Evolutionary conservation across 2,113 vertebrate species (phyloP).

Genomic region (Colistium nudipinnis): DNA sequence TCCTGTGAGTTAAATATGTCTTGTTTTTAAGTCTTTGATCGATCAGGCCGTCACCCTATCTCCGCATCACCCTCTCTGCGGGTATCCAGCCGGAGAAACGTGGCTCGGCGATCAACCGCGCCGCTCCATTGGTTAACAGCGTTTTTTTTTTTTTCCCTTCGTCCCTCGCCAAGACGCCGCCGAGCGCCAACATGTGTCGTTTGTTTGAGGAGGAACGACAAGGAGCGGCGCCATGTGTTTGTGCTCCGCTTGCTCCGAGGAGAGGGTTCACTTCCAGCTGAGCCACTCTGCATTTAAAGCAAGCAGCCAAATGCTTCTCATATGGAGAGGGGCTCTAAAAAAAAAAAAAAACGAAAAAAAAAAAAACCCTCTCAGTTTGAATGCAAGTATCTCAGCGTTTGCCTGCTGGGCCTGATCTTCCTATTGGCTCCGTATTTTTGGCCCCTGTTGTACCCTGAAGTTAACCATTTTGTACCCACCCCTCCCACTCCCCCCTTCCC

Average conservation of each 20-base stretch:
- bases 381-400: slow-evolving; percentile 47
- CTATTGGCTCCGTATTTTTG: slow-evolving; percentile 63
- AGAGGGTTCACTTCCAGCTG: slow-evolving; percentile 65
- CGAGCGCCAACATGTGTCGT: slow-evolving; percentile 50
- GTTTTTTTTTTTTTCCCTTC: too few species aligned
- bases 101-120: slow-evolving; percentile 55
- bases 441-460: slow-evolving; percentile 57
- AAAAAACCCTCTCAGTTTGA: slow-evolving; percentile 40
- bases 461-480: slow-evolving; percentile 52
- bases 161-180: slow-evolving; percentile 49
- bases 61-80: slow-evolving; percentile 47
- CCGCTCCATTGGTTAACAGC: slow-evolving; percentile 67
- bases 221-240: slow-evolving; percentile 50
- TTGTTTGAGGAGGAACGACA: slow-evolving; percentile 57
- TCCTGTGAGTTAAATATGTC: not conserved
- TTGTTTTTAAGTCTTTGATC: not conserved
- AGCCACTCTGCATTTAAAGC: slow-evolving; percentile 68
- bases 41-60: slow-evolving; percentile 46
- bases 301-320: slow-evolving; percentile 60
- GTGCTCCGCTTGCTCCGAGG: slow-evolving; percentile 51
- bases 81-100: slow-evolving; percentile 50
- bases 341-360: slow-evolving; percentile 32
- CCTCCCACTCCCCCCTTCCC: not conserved
- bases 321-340: slow-evolving; percentile 48
- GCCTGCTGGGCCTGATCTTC: slow-evolving; percentile 57